Conservation (phyloP, 2,113 vertebrate species). For the Anhinga rufa region DNA sequence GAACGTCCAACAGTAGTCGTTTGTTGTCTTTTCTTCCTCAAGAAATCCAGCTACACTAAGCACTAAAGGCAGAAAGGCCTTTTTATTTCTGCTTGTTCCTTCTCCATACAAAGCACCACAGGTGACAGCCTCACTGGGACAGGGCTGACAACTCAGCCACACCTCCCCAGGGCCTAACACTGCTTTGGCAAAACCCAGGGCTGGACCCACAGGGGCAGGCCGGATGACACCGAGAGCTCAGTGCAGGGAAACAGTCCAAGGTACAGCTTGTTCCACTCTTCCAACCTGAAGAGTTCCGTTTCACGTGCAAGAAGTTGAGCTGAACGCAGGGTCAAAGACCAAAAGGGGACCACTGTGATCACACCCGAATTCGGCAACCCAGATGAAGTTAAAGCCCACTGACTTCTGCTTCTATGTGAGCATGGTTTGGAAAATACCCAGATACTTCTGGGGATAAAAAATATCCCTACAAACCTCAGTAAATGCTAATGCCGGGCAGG, state of each 20-base stretch:
- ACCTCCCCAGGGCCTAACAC: not conserved
- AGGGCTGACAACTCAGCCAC: fast-evolving
- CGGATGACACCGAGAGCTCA: fast-evolving
- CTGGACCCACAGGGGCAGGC: not conserved
- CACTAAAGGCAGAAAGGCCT: not conserved
- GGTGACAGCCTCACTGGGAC: not conserved
- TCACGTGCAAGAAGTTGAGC: not conserved
- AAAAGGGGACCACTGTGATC: not conserved
- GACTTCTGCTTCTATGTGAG: not conserved
- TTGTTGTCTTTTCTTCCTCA: not conserved
- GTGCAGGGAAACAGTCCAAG: not conserved
- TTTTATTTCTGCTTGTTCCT: not conserved
- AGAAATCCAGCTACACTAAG: not conserved
- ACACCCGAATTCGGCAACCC: not conserved
- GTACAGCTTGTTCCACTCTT: not conserved
- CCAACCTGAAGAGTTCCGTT: not conserved
- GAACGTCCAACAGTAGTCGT: not conserved
- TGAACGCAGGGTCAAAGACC: not conserved
- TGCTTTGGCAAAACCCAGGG: not conserved
- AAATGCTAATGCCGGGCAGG: not conserved
- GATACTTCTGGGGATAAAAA: not conserved
- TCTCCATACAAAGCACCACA: not conserved
- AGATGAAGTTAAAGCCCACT: not conserved
- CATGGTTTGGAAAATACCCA: not conserved
- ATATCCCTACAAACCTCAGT: not conserved